phyloP scores from a whole-genome alignment of 2,797 vertebrate genomes.

The Pangasius macronema region DNA sequence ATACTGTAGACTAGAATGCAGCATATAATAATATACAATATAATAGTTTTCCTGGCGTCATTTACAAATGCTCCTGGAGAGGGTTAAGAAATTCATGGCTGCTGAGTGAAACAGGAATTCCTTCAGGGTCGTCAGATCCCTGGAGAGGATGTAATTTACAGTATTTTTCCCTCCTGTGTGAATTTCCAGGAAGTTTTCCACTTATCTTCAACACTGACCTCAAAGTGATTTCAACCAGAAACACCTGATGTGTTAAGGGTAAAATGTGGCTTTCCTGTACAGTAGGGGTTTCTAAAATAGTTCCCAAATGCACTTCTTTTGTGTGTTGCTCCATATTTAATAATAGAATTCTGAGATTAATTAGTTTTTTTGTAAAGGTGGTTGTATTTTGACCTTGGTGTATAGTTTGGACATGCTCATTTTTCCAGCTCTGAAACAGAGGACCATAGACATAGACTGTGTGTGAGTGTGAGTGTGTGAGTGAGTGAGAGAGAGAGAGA shows the following conservation, averaged over 20 bases:
- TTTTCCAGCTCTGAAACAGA: slow-evolving; percentile 29
- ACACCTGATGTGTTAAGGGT: neutral
- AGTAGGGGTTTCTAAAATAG: neutral
- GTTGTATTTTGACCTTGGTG: neutral
- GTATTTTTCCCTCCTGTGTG: slow-evolving; percentile 18
- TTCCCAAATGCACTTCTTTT: neutral
- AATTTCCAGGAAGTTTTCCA: slow-evolving; percentile 44
- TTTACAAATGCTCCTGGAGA: neutral
- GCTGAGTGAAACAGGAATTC: neutral
- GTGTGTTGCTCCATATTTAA: neutral
- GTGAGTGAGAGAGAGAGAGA: neutral
- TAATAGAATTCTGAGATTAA: too few species aligned
- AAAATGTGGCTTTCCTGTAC: neutral
- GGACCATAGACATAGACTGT: slow-evolving; percentile 2
- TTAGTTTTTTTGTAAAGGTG: neutral
- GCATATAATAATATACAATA: neutral
- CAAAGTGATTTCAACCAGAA: neutral
- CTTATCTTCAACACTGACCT: slow-evolving; percentile 22
- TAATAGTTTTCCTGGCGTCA: neutral
- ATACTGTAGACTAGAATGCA: neutral
- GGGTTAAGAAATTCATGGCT: neutral
- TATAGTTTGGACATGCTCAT: slow-evolving; percentile 16
- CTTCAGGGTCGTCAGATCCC: slow-evolving; percentile 6
- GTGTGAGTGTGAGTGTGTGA: slow-evolving; percentile 9
- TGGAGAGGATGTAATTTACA: slow-evolving; percentile 46